phyloP scores from a whole-genome alignment of 2,113 vertebrate genomes.

The Myodes glareolus region DNA sequence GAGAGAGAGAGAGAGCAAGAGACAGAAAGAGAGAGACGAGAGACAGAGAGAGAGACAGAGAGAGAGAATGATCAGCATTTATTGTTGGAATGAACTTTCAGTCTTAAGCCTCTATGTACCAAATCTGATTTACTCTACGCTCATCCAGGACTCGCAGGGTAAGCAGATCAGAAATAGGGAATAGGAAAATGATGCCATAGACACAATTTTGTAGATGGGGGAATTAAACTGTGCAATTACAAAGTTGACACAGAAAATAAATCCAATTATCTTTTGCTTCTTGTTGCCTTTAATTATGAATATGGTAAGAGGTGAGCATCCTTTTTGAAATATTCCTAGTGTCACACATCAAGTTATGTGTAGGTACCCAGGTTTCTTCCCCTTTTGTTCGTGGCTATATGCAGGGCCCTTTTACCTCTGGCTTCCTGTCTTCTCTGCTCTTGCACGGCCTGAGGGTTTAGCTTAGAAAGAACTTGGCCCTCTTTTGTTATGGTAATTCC shows the following conservation, averaged over 20 bases:
- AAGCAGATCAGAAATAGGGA: background rate
- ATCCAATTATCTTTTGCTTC: background rate
- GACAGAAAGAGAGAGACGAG: background rate
- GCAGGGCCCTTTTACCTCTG: too few species aligned
- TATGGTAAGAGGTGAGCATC: background rate
- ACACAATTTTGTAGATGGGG: background rate
- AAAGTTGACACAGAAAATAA: background rate
- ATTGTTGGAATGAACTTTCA: background rate
- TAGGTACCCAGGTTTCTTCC: too few species aligned
- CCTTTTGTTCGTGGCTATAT: too few species aligned
- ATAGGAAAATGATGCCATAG: background rate
- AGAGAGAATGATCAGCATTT: background rate
- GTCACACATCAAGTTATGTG: background rate
- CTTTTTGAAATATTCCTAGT: background rate
- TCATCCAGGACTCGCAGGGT: background rate
- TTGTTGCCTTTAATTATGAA: background rate
- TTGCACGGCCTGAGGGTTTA: too few species aligned
- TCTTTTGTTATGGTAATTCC: too few species aligned
- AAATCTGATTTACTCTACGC: background rate
- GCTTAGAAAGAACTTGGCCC: too few species aligned
- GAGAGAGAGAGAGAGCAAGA: too few species aligned
- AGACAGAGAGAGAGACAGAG: background rate
- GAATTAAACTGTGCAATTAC: background rate
- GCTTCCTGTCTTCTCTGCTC: too few species aligned
- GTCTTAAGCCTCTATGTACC: background rate